Percentiles rank a stretch among this genome's conserved stretches.
Conservation (phyloP, 2,113 vertebrate genomes). For the Apteryx mantelli region DNA sequence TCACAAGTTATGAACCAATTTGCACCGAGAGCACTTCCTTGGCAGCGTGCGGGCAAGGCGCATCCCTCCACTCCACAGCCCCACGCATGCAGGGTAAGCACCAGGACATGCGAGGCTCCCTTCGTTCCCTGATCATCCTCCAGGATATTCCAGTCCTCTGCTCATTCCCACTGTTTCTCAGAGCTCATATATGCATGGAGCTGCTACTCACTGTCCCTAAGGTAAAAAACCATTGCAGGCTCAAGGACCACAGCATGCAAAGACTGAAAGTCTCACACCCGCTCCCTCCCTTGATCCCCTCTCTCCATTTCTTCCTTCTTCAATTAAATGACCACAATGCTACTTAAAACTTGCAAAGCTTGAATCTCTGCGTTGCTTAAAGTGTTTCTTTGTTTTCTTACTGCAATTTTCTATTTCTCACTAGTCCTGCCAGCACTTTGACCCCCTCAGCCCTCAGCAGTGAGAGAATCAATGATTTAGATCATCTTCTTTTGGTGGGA, state of each 20-base stretch:
- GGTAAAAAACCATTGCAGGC: not conserved
- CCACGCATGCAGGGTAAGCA: not conserved
- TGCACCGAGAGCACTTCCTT: not conserved
- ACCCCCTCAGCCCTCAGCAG: not conserved
- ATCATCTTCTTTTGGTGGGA: not conserved
- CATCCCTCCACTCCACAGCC: not conserved
- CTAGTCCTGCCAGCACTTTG: not conserved
- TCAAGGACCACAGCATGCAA: not conserved
- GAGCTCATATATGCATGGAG: not conserved
- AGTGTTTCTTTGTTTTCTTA: not conserved
- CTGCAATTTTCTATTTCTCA: accelerated
- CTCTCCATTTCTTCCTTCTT: not conserved
- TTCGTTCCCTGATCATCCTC: not conserved
- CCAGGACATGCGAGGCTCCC: not conserved
- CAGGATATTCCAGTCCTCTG: not conserved
- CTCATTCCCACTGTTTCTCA: not conserved
- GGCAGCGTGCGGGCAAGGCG: not conserved
- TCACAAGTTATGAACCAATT: slow-evolving; percentile 49
- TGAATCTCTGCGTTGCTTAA: no score
- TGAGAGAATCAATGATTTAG: not conserved
- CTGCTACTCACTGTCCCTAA: not conserved
- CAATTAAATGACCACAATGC: not conserved
- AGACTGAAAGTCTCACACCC: not conserved
- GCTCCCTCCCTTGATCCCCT: accelerated
- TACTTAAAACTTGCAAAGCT: not conserved